A percentile compares a stretch with the other conserved stretches of the same genome.
phyloP scores from a whole-genome alignment of 2,113 vertebrate species.

The Nothocercus nigrocapillus region DNA sequence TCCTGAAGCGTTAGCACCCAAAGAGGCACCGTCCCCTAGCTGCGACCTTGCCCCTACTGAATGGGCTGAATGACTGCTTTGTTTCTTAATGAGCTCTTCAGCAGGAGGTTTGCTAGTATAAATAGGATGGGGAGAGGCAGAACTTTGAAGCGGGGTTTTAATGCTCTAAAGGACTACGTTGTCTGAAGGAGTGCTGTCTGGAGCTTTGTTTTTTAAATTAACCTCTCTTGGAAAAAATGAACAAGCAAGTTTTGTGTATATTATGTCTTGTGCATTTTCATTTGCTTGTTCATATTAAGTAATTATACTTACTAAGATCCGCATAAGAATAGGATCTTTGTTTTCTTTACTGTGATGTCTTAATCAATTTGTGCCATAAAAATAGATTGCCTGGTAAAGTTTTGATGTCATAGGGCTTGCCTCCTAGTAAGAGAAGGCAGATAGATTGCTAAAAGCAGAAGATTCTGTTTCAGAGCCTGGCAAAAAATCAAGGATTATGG shows the following conservation, averaged over 20 bases:
- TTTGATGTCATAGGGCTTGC: neutral
- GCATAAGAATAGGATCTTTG: slow-evolving; percentile 1
- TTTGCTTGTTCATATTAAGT: slow-evolving; percentile 7
- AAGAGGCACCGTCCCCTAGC: neutral
- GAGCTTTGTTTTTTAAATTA: slow-evolving; percentile 30
- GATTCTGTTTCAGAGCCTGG: neutral
- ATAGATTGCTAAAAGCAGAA: neutral
- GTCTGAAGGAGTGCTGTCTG: neutral
- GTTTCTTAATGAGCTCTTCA: neutral
- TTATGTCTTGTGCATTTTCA: neutral
- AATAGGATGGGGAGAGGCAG: slow-evolving; percentile 23
- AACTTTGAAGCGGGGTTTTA: slow-evolving; percentile 18
- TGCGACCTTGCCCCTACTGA: neutral
- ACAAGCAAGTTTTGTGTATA: neutral
- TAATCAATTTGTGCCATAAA: neutral
- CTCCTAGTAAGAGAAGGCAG: neutral
- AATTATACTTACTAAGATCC: neutral
- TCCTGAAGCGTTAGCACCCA: neutral
- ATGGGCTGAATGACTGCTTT: slow-evolving; percentile 2
- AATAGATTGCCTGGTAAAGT: neutral
- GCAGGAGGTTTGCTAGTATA: slow-evolving; percentile 34
- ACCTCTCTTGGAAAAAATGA: neutral
- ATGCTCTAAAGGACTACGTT: neutral
- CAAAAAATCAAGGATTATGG: neutral
- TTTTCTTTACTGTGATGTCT: neutral